Conservation (phyloP, 30 jellyfish, hydroid and myxozoan genomes). For the Turritopsis dohrnii region DNA sequence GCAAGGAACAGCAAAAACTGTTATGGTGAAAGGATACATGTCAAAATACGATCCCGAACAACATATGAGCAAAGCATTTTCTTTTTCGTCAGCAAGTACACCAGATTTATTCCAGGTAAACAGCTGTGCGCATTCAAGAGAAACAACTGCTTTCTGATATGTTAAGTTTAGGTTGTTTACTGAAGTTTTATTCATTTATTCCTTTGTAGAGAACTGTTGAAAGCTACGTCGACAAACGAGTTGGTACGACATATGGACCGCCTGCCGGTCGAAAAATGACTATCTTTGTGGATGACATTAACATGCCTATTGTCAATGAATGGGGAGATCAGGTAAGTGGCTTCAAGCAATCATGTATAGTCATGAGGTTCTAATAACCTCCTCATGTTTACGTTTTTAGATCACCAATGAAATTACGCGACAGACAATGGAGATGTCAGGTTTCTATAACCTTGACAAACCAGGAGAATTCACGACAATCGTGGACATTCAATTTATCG, state of each 20-base stretch:
- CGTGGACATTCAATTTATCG: conserved; percentile 83
- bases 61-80: conserved; percentile 84
- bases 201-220: conserved; percentile 72
- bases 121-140: background rate
- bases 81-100: conserved; percentile 90
- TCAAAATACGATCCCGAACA: conserved; percentile 72
- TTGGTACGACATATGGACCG: conserved; percentile 94
- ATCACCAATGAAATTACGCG: conserved; percentile 86
- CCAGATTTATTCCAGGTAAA: conserved; percentile 79
- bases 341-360: no score
- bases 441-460: conserved; percentile 81
- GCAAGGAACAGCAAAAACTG: conserved; percentile 97
- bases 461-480: conserved; percentile 94
- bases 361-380: background rate
- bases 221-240: conserved; percentile 91
- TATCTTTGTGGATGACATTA: conserved; percentile 76
- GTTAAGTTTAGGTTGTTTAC: background rate
- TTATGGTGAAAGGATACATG: conserved; percentile 80
- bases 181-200: no score
- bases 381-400: conserved; percentile 18
- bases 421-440: conserved; percentile 85
- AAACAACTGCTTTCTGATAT: background rate
- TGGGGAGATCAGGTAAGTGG: conserved; percentile 93
- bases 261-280: conserved; percentile 98
- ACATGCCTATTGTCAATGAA: conserved; percentile 89